A percentile compares a stretch with the other conserved stretches of the same genome.
phyloP scores from a whole-genome alignment of 2,113 vertebrate species.

The Trichechus manatus region DNA sequence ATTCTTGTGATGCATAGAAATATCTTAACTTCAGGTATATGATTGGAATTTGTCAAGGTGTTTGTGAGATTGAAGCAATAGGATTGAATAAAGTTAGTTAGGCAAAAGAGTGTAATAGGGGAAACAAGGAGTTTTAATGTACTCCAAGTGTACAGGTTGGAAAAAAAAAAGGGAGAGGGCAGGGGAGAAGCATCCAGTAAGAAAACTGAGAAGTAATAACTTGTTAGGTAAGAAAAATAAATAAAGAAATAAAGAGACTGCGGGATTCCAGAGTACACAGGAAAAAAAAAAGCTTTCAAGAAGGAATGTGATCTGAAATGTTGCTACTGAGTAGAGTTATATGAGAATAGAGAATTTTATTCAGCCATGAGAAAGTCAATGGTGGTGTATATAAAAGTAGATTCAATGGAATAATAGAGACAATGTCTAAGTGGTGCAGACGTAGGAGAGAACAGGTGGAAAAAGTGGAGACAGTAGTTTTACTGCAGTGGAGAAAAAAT shows the following conservation, averaged over 20 bases:
- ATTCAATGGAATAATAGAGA: too few species aligned
- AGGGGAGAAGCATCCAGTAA: background rate
- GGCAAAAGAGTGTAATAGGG: background rate
- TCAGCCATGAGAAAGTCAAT: background rate
- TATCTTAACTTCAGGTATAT: background rate
- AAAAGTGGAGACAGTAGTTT: background rate
- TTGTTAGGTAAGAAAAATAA: background rate
- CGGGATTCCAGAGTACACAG: background rate
- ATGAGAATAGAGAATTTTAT: background rate
- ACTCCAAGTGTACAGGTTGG: background rate
- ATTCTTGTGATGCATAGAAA: background rate
- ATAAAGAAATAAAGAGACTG: background rate
- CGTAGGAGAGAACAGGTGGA: too few species aligned
- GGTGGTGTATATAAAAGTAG: background rate
- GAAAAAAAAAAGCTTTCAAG: background rate
- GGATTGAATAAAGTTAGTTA: background rate
- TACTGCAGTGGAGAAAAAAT: background rate
- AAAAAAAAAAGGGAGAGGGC: background rate
- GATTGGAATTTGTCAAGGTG: background rate
- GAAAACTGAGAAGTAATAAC: background rate
- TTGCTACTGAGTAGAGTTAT: background rate
- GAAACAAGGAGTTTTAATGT: background rate
- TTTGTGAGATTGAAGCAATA: background rate
- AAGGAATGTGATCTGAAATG: background rate
- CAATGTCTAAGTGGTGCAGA: background rate